Conservation (phyloP, 2,797 vertebrate genomes). For the Anas flavirostris region DNA sequence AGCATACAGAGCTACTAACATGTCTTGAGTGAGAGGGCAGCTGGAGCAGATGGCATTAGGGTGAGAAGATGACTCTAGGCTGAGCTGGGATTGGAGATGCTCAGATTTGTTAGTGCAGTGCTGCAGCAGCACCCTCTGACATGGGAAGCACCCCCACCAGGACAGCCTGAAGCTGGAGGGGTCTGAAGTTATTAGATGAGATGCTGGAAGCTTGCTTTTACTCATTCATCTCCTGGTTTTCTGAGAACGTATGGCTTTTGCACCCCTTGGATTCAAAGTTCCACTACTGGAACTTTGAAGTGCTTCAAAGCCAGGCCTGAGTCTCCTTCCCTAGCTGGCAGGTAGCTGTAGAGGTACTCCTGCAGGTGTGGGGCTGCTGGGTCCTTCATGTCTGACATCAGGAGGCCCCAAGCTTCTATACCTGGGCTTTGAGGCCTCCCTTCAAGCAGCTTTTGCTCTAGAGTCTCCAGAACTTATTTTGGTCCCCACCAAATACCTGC, state of each 20-base stretch:
- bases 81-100: not conserved
- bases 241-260: not conserved
- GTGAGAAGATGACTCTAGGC: not conserved
- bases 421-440: not conserved
- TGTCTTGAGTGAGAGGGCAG: not conserved
- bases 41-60: not conserved
- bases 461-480: not conserved
- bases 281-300: not conserved
- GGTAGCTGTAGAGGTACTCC: not conserved
- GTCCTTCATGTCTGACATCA: not conserved
- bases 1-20: not conserved
- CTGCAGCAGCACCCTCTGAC: not conserved
- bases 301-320: not conserved
- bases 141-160: not conserved
- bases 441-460: not conserved
- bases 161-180: not conserved
- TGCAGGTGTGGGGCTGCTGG: not conserved
- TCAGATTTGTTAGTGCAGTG: not conserved
- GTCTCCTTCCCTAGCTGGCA: not conserved
- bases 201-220: not conserved
- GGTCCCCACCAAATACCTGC: not conserved
- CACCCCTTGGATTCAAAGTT: not conserved
- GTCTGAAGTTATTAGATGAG: not conserved
- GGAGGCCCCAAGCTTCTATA: not conserved
- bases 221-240: not conserved